A percentile compares a stretch with the other conserved stretches of the same genome.
phyloP scores from a whole-genome alignment of 2,888 invertebrate genomes.

The Athalia circularis region DNA sequence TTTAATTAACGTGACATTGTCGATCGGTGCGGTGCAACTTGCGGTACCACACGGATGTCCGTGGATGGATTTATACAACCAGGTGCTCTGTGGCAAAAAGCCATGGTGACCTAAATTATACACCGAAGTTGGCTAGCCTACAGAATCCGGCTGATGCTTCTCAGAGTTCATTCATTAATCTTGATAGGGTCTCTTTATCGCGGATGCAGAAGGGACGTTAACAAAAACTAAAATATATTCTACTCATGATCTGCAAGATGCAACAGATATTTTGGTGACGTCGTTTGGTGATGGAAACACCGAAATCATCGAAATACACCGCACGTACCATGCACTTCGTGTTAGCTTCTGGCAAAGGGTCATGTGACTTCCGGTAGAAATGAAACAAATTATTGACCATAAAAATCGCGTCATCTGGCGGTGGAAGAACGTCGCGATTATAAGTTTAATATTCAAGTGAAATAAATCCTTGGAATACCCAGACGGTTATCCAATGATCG shows the following conservation, averaged over 20 bases:
- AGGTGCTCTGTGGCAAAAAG: conserved; percentile 3
- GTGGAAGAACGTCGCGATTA: neutral
- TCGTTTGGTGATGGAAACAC: no score
- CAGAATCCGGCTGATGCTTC: conserved; percentile 1
- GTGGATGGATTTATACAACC: conserved; percentile 9
- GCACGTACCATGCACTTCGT: no score
- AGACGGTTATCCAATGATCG: conserved; percentile 45
- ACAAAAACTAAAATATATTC: no score
- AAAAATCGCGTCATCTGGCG: conserved; percentile 5
- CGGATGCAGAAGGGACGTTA: neutral
- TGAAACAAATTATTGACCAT: no score
- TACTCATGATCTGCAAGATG: neutral
- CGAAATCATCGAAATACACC: no score
- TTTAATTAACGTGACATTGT: conserved; percentile 58
- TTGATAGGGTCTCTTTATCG: neutral
- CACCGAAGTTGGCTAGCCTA: conserved; percentile 25
- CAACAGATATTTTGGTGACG: neutral
- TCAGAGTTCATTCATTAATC: conserved; percentile 29
- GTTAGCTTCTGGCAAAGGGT: no score
- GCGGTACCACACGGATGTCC: neutral
- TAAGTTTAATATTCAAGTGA: conserved; percentile 31
- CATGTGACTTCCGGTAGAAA: no score
- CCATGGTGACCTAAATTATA: conserved; percentile 32
- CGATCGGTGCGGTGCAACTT: conserved; percentile 20
- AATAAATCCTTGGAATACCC: conserved; percentile 45